These are phyloP conservation scores for Columbina picui DNA, from an alignment of 2,113 vertebrate genomes.

Conservation along the genomic window DNA sequence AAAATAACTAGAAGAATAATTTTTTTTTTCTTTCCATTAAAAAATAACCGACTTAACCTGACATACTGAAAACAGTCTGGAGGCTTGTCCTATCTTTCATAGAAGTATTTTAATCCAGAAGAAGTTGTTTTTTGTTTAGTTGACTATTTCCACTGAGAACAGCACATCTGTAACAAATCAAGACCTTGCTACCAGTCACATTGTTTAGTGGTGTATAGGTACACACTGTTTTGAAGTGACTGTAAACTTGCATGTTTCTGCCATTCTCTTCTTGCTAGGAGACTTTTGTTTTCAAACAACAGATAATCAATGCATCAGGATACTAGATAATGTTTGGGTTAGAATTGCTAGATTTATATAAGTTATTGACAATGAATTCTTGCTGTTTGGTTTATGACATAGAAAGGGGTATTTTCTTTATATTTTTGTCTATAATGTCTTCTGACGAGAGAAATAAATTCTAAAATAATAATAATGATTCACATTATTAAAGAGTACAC, in stretches of 20 bases:
- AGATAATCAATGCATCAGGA: slow-evolving; percentile 1
- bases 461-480: not conserved
- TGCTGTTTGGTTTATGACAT: not conserved
- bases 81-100: not conserved
- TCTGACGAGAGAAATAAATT: not conserved
- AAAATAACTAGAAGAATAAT: not conserved
- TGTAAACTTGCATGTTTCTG: not conserved
- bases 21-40: not conserved
- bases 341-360: not conserved
- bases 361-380: not conserved
- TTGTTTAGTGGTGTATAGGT: not conserved
- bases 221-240: not conserved
- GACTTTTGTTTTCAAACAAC: not conserved
- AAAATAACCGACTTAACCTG: not conserved
- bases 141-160: not conserved
- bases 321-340: not conserved
- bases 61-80: not conserved
- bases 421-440: not conserved
- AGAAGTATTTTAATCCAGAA: not conserved
- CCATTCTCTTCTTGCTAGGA: not conserved
- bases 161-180: not conserved
- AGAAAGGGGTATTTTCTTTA: not conserved
- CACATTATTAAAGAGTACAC: not conserved
- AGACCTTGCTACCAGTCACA: not conserved
- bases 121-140: not conserved